Evolutionary conservation across 2,888 invertebrate genomes (phyloP).

Genomic region (Nephrotoma appendiculata): DNA sequence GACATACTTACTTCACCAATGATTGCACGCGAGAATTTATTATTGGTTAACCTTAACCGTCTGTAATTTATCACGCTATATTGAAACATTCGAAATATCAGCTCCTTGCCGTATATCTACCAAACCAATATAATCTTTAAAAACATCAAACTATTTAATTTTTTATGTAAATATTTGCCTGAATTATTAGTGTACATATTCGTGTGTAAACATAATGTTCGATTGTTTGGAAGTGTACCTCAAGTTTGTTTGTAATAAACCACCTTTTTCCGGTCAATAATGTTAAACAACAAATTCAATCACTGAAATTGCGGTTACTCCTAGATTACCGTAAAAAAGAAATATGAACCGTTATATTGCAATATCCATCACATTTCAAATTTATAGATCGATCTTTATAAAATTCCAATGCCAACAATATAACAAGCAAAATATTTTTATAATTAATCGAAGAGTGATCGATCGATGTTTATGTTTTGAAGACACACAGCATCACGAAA

Average conservation of each 20-base stretch:
- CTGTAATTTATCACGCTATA: neutral
- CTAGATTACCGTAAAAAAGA: neutral
- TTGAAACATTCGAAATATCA: neutral
- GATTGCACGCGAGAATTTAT: no score
- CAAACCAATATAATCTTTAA: neutral
- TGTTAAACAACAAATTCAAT: neutral
- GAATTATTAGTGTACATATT: neutral
- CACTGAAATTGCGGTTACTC: neutral
- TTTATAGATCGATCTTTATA: no score
- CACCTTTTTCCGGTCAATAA: neutral
- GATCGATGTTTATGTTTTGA: neutral
- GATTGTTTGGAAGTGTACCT: neutral
- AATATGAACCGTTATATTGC: neutral
- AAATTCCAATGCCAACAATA: no score
- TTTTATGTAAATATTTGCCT: neutral
- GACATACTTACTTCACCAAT: no score
- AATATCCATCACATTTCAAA: no score
- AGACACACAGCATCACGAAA: neutral
- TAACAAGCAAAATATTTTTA: no score
- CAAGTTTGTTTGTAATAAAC: neutral
- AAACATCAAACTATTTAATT: neutral
- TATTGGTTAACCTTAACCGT: no score
- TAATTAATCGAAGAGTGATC: neutral
- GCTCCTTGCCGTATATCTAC: neutral
- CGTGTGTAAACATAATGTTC: neutral